These are phyloP conservation scores for Cyanocitta stelleri DNA, from an alignment of 2,113 vertebrate species.

Conservation along the genomic window DNA sequence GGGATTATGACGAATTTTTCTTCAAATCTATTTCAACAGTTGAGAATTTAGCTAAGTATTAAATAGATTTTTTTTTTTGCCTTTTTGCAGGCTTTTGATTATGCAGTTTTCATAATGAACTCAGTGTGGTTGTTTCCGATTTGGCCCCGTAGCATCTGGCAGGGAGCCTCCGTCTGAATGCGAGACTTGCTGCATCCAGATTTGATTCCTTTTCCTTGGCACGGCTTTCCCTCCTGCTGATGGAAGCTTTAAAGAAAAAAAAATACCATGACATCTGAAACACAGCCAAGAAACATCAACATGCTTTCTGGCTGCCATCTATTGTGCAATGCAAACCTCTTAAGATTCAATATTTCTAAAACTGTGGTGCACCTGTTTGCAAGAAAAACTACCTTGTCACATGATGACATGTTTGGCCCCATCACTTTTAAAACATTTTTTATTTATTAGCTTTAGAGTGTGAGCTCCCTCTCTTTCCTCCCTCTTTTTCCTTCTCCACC, in stretches of 20 bases:
- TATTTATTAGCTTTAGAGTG: slow-evolving; percentile 10
- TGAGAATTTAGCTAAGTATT: slow-evolving; percentile 66
- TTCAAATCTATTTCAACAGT: slow-evolving; percentile 65
- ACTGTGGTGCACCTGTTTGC: slow-evolving; percentile 65
- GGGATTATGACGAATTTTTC: slow-evolving; percentile 60
- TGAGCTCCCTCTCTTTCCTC: not conserved
- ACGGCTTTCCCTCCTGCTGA: slow-evolving; percentile 66
- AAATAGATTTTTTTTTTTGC: slow-evolving; percentile 58
- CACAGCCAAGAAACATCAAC: slow-evolving; percentile 67
- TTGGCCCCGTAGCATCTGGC: slow-evolving; percentile 71
- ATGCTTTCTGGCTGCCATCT: slow-evolving; percentile 67
- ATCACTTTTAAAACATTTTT: not conserved
- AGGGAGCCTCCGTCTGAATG: slow-evolving; percentile 43
- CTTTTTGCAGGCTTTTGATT: slow-evolving; percentile 71
- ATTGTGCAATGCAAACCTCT: slow-evolving; percentile 64
- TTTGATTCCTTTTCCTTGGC: slow-evolving; percentile 74
- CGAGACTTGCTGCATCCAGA: slow-evolving; percentile 63
- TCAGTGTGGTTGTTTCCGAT: slow-evolving; percentile 75
- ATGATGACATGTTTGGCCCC: slow-evolving; percentile 18
- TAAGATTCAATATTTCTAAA: slow-evolving; percentile 61
- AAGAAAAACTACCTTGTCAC: slow-evolving; percentile 59
- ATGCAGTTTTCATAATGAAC: slow-evolving; percentile 65
- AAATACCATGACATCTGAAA: slow-evolving; percentile 70
- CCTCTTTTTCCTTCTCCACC: not conserved
- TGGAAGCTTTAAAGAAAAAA: slow-evolving; percentile 71